phyloP scores from a whole-genome alignment of 2,113 vertebrate genomes.

The Petrocephalus microphthalmus region DNA sequence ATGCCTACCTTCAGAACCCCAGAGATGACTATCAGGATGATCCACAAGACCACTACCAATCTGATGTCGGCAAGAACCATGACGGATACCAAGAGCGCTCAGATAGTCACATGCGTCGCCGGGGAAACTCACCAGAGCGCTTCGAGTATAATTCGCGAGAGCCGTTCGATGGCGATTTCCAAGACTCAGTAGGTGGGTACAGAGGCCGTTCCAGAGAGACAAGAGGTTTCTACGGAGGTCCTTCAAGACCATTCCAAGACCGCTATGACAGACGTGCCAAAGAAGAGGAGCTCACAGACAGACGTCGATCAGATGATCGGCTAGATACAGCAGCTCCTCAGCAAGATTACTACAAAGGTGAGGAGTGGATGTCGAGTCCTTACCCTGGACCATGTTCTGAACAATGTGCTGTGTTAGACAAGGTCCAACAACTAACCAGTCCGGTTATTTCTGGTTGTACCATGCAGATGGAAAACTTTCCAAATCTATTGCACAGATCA shows the following conservation, averaged over 20 bases:
- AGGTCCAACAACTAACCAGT: background rate
- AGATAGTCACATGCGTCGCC: background rate
- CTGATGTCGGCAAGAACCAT: background rate
- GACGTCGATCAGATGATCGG: background rate
- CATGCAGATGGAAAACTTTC: background rate
- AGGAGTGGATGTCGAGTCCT: background rate
- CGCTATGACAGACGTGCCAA: conserved; percentile 25
- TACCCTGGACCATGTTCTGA: background rate
- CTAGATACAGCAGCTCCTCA: background rate
- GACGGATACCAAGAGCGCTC: background rate
- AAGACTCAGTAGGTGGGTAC: background rate
- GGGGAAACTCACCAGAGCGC: background rate
- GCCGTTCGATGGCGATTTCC: background rate
- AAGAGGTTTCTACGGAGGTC: conserved; percentile 14
- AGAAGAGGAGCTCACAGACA: conserved; percentile 23
- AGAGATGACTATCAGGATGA: background rate
- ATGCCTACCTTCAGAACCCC: background rate
- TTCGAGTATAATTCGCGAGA: conserved; percentile 5
- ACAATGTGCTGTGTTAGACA: background rate
- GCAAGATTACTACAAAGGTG: background rate
- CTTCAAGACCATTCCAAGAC: conserved; percentile 19
- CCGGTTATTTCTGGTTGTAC: background rate
- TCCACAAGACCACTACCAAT: background rate
- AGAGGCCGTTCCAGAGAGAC: conserved; percentile 26
- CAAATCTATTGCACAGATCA: background rate